Conservation (phyloP, 1,140 invertebrate species). For the Potamilus streckersoni region DNA sequence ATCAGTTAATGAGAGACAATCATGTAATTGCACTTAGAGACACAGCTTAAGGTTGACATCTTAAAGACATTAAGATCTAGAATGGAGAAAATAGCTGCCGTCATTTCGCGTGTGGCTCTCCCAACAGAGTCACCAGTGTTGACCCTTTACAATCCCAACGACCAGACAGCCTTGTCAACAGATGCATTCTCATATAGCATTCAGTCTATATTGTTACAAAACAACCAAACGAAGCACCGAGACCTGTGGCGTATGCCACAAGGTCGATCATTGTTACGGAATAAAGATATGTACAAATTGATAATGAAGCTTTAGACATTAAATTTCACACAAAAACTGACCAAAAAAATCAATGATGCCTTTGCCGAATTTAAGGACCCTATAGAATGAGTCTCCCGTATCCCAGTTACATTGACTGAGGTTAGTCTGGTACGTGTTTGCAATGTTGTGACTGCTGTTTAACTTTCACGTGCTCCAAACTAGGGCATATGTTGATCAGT, state of each 20-base stretch:
- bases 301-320: too few relatives aligned
- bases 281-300: background rate
- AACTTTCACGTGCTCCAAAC: too few relatives aligned
- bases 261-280: background rate
- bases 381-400: background rate
- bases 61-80: background rate
- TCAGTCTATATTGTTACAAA: background rate
- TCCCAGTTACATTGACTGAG: background rate
- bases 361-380: background rate
- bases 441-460: too few relatives aligned
- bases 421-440: background rate
- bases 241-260: background rate
- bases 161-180: background rate
- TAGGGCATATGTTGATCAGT: too few relatives aligned
- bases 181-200: too few relatives aligned
- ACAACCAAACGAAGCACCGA: background rate
- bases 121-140: background rate
- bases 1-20: background rate
- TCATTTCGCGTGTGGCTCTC: constrained; percentile 17
- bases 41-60: too few relatives aligned
- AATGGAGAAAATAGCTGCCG: constrained; percentile 29
- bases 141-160: background rate
- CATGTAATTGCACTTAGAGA: too few relatives aligned
- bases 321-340: background rate
- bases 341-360: background rate